phyloP scores from a whole-genome alignment of 2,888 invertebrate species.

The Xestia ashworthii region DNA sequence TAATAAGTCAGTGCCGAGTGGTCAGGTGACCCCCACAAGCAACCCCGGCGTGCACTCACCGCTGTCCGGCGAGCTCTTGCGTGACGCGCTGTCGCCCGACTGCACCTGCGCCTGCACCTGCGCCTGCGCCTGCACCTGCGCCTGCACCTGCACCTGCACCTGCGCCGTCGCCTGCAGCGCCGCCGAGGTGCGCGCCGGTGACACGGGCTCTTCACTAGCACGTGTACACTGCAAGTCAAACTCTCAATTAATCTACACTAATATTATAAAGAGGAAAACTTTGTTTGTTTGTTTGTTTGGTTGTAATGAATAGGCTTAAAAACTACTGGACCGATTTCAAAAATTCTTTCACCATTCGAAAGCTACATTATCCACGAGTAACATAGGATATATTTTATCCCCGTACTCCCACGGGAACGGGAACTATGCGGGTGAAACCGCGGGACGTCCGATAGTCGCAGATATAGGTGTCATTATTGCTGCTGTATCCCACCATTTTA shows the following conservation, averaged over 20 bases:
- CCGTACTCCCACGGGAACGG: too few species aligned
- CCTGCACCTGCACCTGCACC: constrained; percentile 14
- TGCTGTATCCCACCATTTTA: neutral
- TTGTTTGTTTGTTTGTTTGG: too few species aligned
- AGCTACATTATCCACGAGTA: too few species aligned
- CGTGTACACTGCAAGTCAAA: neutral
- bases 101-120: constrained; percentile 47
- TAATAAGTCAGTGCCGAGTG: too few species aligned
- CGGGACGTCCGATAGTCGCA: too few species aligned
- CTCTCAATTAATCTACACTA: neutral
- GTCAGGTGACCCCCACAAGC: constrained; percentile 29
- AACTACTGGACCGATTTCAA: too few species aligned
- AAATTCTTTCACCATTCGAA: too few species aligned
- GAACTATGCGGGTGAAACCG: too few species aligned
- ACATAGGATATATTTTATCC: too few species aligned
- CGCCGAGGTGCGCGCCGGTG: constrained; percentile 25
- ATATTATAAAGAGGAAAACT: too few species aligned
- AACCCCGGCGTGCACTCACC: neutral
- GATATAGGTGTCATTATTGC: neutral
- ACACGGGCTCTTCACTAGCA: neutral
- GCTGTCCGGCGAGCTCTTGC: constrained; percentile 12
- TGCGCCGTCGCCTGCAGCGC: constrained; percentile 54
- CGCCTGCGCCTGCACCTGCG: constrained; percentile 37
- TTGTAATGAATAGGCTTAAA: too few species aligned
- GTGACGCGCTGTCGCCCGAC: constrained; percentile 3